A percentile compares a stretch with the other conserved stretches of the same genome.
Conservation (phyloP, 2,888 invertebrate genomes). For the Trachelus iudaicus region DNA sequence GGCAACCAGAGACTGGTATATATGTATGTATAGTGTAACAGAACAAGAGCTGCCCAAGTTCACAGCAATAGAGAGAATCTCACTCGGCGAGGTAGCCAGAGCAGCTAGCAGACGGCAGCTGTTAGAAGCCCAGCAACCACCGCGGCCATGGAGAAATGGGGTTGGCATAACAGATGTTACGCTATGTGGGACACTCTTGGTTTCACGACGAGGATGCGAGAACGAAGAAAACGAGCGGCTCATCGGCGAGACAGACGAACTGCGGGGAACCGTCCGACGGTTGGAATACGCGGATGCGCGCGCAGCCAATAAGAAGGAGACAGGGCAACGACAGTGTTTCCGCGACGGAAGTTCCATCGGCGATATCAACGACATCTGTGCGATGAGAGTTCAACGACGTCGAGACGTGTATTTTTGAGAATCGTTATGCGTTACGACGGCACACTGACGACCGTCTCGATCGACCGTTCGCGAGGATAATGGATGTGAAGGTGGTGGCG, state of each 20-base stretch:
- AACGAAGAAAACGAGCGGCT: neutral
- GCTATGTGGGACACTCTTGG: constrained; percentile 7
- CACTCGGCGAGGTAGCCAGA: neutral
- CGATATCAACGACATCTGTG: neutral
- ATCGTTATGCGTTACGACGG: neutral
- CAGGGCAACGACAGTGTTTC: neutral
- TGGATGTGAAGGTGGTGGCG: neutral
- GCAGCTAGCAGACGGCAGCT: neutral
- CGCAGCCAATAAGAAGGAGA: neutral
- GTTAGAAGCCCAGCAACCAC: neutral
- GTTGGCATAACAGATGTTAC: neutral
- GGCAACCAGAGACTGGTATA: neutral
- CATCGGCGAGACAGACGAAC: neutral
- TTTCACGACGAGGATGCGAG: constrained; percentile 3
- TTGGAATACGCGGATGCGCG: neutral
- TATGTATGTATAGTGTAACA: neutral
- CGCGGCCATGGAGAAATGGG: neutral
- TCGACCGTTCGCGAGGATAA: neutral
- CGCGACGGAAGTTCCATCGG: neutral
- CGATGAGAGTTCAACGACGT: no score
- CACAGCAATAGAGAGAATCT: neutral
- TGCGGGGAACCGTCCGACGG: neutral
- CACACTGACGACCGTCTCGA: neutral
- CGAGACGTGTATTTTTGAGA: neutral
- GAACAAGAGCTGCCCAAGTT: neutral